phyloP scores from a whole-genome alignment of 2,113 vertebrate genomes.

The Channa maculata region DNA sequence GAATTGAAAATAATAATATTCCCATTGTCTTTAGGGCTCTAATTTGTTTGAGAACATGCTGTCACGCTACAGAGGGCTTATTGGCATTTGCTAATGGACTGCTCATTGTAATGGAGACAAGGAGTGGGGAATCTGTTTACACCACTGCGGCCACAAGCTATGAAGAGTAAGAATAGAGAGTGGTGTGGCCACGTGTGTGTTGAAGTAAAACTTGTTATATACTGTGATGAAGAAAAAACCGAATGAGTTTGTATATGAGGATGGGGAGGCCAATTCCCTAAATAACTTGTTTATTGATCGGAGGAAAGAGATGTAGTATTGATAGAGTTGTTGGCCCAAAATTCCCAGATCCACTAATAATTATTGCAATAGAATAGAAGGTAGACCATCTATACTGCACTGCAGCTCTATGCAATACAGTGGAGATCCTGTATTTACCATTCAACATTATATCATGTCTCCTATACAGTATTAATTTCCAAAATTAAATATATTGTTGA shows the following conservation, averaged over 20 bases:
- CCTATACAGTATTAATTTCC: not conserved
- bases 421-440: slow-evolving; percentile 28
- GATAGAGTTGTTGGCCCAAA: slow-evolving; percentile 76
- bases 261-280: slow-evolving; percentile 65
- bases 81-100: slow-evolving; percentile 79
- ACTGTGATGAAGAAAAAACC: slow-evolving; percentile 30
- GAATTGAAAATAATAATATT: slow-evolving; percentile 80
- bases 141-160: slow-evolving; percentile 2
- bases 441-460: not conserved
- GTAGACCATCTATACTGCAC: slow-evolving; percentile 68
- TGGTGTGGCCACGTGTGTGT: slow-evolving; percentile 2
- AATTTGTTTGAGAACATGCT: slow-evolving; percentile 80
- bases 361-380: slow-evolving; percentile 72
- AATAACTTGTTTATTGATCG: slow-evolving; percentile 79
- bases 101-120: slow-evolving; percentile 59
- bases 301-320: slow-evolving; percentile 78
- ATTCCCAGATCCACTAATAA: slow-evolving; percentile 77
- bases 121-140: slow-evolving; percentile 22
- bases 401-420: slow-evolving; percentile 61
- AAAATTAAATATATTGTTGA: not conserved
- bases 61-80: slow-evolving; percentile 75
- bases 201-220: not conserved
- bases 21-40: slow-evolving; percentile 77
- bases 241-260: slow-evolving; percentile 23
- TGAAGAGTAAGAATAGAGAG: slow-evolving; percentile 15